Percentiles rank a stretch among this genome's conserved stretches.
Conservation (phyloP, 2,113 vertebrate species). For the Ascaphus truei region DNA sequence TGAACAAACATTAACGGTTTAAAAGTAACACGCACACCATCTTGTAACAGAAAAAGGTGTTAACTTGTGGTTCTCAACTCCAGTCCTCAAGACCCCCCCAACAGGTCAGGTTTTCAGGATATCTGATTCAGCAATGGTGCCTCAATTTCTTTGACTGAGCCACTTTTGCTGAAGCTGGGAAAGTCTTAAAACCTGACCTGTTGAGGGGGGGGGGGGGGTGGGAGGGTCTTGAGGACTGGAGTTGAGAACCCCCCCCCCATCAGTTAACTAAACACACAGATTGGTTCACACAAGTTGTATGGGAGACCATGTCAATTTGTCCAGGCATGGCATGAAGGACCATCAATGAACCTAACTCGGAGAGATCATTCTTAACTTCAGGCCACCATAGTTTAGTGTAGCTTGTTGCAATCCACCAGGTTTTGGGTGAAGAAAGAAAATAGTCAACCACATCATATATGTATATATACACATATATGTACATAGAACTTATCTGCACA, state of each 20-base stretch:
- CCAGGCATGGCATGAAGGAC: conserved; percentile 52
- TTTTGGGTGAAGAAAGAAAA: not conserved
- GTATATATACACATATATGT: conserved; percentile 14
- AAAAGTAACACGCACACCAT: conserved; percentile 42
- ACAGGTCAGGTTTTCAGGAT: too few relatives aligned
- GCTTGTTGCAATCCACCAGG: conserved; percentile 32
- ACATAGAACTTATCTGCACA: not conserved
- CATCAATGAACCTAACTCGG: conserved; percentile 68
- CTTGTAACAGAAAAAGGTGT: conserved; percentile 39
- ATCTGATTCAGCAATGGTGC: too few relatives aligned
- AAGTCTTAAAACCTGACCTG: too few relatives aligned
- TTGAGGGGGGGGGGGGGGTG: too few relatives aligned
- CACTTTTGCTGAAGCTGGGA: too few relatives aligned
- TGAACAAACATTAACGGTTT: conserved; percentile 40
- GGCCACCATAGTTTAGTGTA: conserved; percentile 30
- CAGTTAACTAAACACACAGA: conserved; percentile 36
- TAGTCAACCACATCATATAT: not conserved
- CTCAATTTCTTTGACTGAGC: too few relatives aligned
- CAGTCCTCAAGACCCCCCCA: too few relatives aligned
- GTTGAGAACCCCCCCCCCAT: too few relatives aligned
- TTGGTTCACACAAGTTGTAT: conserved; percentile 41
- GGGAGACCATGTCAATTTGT: conserved; percentile 44
- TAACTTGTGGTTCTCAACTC: too few relatives aligned
- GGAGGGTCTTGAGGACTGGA: too few relatives aligned
- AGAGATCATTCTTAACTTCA: conserved; percentile 33